phyloP scores from a whole-genome alignment of 2,113 vertebrate species.

The Gadus chalcogrammus region DNA sequence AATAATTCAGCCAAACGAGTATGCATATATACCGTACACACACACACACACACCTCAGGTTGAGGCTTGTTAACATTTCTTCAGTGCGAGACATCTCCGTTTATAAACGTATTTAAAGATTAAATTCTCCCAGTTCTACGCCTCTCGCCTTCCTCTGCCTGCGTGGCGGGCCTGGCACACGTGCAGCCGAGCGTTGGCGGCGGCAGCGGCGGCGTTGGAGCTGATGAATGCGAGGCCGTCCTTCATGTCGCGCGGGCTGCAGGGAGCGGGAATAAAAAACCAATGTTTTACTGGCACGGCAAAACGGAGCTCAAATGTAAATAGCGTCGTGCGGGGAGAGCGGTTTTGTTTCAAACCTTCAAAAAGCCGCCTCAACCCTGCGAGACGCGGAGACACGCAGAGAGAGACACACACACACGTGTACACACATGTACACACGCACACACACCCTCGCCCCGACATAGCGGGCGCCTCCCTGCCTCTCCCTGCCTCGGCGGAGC shows the following conservation, averaged over 20 bases:
- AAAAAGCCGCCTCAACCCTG: constrained; percentile 63
- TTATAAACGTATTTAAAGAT: constrained; percentile 70
- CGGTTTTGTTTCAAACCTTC: constrained; percentile 66
- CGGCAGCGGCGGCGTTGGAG: neutral
- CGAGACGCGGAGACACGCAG: constrained; percentile 69
- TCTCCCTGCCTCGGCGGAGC: constrained; percentile 60
- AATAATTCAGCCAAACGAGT: constrained; percentile 8
- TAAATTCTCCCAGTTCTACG: constrained; percentile 60
- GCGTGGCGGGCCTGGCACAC: constrained; percentile 4
- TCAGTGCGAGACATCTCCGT: constrained; percentile 56
- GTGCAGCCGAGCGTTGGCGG: neutral
- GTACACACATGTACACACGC: constrained; percentile 11
- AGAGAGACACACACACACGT: constrained; percentile 13
- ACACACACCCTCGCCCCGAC: constrained; percentile 32
- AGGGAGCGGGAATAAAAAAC: constrained; percentile 61
- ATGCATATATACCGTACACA: neutral
- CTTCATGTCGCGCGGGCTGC: constrained; percentile 44
- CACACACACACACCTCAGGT: constrained; percentile 27
- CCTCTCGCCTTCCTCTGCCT: constrained; percentile 36
- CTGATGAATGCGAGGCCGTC: constrained; percentile 53
- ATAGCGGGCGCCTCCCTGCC: constrained; percentile 50
- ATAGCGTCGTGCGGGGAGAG: constrained; percentile 59
- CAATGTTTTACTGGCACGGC: constrained; percentile 66
- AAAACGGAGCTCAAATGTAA: constrained; percentile 76
- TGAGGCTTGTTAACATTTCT: constrained; percentile 65